Evolutionary conservation across 2,888 invertebrate species (phyloP).

Genomic region (Acanthococcus lagerstroemiae): DNA sequence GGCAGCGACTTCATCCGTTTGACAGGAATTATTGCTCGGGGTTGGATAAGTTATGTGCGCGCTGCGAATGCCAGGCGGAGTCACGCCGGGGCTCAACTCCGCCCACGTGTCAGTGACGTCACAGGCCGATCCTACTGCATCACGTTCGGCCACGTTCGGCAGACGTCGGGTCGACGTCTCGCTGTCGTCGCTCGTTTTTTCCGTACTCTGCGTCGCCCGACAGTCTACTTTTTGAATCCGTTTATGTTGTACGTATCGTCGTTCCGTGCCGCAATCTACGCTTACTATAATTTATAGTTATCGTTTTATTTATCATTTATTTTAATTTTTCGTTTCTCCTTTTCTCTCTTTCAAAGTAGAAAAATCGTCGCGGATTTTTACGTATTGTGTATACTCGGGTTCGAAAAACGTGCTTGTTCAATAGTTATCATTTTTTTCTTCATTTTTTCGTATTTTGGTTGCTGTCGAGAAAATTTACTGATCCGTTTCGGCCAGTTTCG

Average conservation of each 20-base stretch:
- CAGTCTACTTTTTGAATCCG: constrained; percentile 28
- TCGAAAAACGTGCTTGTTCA: not conserved
- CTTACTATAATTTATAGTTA: not conserved
- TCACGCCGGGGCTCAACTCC: constrained; percentile 33
- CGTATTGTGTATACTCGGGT: not conserved
- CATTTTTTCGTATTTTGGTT: not conserved
- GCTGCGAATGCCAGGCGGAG: constrained; percentile 32
- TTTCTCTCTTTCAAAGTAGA: not conserved
- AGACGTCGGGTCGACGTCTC: constrained; percentile 26
- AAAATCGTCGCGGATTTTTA: constrained; percentile 6
- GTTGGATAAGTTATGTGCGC: constrained; percentile 35
- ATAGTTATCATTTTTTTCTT: not conserved
- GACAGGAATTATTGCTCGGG: constrained; percentile 32
- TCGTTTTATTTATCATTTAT: constrained; percentile 12
- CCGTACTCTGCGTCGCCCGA: constrained; percentile 31
- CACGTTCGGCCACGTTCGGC: constrained; percentile 29
- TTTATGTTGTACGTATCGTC: constrained; percentile 17
- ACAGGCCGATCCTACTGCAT: constrained; percentile 29
- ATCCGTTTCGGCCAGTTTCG: not conserved
- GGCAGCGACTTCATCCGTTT: constrained; percentile 29
- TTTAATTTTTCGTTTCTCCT: constrained; percentile 1
- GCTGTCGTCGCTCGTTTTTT: constrained; percentile 20
- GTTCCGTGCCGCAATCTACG: not conserved
- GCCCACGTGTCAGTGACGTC: constrained; percentile 37
- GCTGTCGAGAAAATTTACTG: not conserved